Percentiles rank a stretch among this genome's conserved stretches.
These are phyloP conservation scores for Quiscalus mexicanus DNA, from an alignment of 2,113 vertebrate species.

Conservation along the genomic window DNA sequence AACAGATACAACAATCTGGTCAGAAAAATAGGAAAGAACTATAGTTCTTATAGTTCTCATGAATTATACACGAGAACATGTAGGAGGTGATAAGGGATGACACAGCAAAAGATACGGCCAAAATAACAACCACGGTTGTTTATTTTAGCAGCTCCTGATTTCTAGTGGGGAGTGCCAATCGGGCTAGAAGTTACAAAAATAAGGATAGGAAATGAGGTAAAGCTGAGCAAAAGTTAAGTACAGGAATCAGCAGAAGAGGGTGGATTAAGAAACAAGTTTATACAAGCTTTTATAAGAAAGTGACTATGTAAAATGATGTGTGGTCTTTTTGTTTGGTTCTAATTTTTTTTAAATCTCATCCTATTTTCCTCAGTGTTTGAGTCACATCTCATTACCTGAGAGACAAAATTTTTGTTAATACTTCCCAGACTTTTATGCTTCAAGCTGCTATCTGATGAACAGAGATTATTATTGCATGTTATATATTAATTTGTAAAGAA, in stretches of 20 bases:
- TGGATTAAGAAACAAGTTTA: background rate
- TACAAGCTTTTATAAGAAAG: background rate
- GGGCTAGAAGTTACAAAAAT: slow-evolving; percentile 14
- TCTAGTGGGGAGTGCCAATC: background rate
- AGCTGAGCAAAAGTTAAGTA: background rate
- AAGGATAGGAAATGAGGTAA: slow-evolving; percentile 16
- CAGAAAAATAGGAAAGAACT: background rate
- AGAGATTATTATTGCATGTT: background rate
- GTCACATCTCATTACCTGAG: background rate
- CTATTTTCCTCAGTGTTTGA: background rate
- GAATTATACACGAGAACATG: background rate
- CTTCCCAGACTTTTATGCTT: background rate
- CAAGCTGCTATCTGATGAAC: background rate
- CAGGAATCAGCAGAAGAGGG: background rate
- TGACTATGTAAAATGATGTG: background rate
- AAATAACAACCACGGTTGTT: background rate
- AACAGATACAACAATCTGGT: background rate
- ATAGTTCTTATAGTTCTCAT: too few species aligned
- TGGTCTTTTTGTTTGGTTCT: background rate
- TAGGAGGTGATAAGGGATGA: background rate
- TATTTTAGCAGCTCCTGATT: background rate
- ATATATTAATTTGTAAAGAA: background rate
- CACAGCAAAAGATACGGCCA: background rate
- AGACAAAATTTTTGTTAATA: background rate
- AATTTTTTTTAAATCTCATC: background rate